Conservation (phyloP, 2,113 vertebrate species). For the Odontesthes bonariensis region DNA sequence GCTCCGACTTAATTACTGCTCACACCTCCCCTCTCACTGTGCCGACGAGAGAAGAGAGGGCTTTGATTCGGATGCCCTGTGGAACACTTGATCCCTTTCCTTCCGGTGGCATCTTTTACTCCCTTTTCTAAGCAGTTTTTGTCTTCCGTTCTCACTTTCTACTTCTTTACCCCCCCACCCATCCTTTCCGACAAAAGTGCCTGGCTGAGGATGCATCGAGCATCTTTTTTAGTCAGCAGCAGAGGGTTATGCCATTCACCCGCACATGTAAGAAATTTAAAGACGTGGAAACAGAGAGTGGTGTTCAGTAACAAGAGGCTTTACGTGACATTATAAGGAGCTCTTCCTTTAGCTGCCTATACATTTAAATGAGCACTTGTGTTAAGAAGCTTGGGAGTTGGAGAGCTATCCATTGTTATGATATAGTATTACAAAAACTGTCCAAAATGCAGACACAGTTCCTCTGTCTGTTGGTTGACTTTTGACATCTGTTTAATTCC, state of each 20-base stretch:
- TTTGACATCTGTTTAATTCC: slow-evolving; percentile 27
- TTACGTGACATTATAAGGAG: slow-evolving; percentile 50
- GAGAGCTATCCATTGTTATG: slow-evolving; percentile 50
- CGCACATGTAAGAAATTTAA: neutral
- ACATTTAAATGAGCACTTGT: slow-evolving; percentile 65
- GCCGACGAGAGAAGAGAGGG: slow-evolving; percentile 41
- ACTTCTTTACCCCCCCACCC: neutral
- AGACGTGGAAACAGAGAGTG: slow-evolving; percentile 13
- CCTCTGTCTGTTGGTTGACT: slow-evolving; percentile 10
- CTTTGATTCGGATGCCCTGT: slow-evolving; percentile 73
- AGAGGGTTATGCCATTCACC: slow-evolving; percentile 23
- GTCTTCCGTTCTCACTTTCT: slow-evolving; percentile 25
- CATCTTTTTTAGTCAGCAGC: slow-evolving; percentile 13
- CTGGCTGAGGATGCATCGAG: slow-evolving; percentile 1
- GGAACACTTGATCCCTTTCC: slow-evolving; percentile 70
- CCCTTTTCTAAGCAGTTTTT: slow-evolving; percentile 50
- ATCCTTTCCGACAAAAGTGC: neutral
- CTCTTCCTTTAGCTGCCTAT: slow-evolving; percentile 32
- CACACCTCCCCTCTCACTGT: slow-evolving; percentile 51
- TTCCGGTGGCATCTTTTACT: slow-evolving; percentile 62
- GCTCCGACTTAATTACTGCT: slow-evolving; percentile 71
- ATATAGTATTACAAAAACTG: slow-evolving; percentile 38
- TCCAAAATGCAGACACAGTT: slow-evolving; percentile 47
- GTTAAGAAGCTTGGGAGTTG: slow-evolving; percentile 61
- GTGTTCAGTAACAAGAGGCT: slow-evolving; percentile 52